Evolutionary conservation across 2,113 vertebrate genomes (phyloP).

Genomic region (Hypomesus transpacificus): DNA sequence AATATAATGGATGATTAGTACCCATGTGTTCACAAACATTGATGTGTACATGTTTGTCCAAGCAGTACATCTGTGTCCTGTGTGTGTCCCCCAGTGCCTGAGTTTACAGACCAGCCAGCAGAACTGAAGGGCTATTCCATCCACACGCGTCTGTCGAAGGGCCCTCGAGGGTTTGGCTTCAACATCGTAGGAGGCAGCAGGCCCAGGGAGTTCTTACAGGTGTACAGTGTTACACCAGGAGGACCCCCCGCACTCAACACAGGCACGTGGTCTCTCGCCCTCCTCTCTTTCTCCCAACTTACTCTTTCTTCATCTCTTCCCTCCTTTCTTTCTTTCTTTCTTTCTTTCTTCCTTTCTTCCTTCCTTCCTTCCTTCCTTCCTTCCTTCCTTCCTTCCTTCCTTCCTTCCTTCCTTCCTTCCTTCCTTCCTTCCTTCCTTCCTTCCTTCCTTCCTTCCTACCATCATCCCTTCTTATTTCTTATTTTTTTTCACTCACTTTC

Average conservation of each 20-base stretch:
- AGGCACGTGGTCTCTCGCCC: constrained; percentile 51
- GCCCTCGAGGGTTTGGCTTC: constrained; percentile 75
- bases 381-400: neutral
- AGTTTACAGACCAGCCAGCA: constrained; percentile 72
- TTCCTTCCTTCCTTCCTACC: constrained; percentile 2
- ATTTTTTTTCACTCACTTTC: neutral
- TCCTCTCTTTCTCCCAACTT: neutral
- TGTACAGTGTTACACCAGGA: constrained; percentile 75
- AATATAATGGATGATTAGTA: too few species aligned
- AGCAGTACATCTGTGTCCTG: neutral
- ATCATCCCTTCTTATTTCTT: constrained; percentile 59
- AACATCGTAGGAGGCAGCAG: constrained; percentile 77
- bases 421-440: neutral
- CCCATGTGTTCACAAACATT: too few species aligned
- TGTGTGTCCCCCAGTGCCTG: constrained; percentile 36
- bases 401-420: neutral
- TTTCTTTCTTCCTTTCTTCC: neutral
- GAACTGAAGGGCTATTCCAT: constrained; percentile 74
- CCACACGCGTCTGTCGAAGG: constrained; percentile 71
- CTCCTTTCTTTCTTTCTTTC: neutral
- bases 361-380: neutral
- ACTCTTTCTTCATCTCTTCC: neutral
- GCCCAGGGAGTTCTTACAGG: constrained; percentile 73
- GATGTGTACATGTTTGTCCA: too few species aligned
- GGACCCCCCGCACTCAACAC: constrained; percentile 72